Conservation (phyloP, 2,888 invertebrate genomes). For the Thecocarcelia acutangulata region DNA sequence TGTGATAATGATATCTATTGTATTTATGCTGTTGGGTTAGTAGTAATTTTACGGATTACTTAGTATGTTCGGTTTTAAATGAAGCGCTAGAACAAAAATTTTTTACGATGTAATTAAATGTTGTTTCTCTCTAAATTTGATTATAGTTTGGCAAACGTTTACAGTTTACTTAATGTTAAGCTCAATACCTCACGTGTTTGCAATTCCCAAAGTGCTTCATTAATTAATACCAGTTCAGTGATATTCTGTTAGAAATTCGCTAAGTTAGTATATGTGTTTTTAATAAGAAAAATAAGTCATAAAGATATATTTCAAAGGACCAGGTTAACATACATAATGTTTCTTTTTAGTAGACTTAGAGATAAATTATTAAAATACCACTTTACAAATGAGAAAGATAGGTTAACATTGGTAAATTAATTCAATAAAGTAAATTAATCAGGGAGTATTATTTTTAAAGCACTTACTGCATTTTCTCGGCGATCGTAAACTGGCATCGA, state of each 20-base stretch:
- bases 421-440: neutral
- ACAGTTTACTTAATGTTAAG: constrained; percentile 62
- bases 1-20: constrained; percentile 39
- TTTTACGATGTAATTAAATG: constrained; percentile 73
- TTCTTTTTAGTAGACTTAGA: constrained; percentile 22
- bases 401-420: constrained; percentile 37
- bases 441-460: too few relatives aligned
- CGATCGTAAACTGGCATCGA: constrained; percentile 96
- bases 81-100: constrained; percentile 74
- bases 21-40: constrained; percentile 14
- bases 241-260: constrained; percentile 89
- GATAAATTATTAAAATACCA: constrained; percentile 14
- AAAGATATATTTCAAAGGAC: constrained; percentile 24
- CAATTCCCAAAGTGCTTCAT: constrained; percentile 96
- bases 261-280: constrained; percentile 80
- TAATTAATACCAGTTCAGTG: constrained; percentile 97
- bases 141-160: constrained; percentile 69
- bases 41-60: constrained; percentile 36
- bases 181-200: constrained; percentile 93
- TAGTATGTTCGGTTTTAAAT: constrained; percentile 43
- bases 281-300: constrained; percentile 53
- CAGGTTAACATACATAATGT: constrained; percentile 25
- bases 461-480: constrained; percentile 90
- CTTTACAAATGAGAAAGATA: constrained; percentile 48
- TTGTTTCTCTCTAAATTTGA: constrained; percentile 69